These are phyloP conservation scores for Fringilla coelebs DNA, from an alignment of 2,797 vertebrate species.

Conservation along the genomic window DNA sequence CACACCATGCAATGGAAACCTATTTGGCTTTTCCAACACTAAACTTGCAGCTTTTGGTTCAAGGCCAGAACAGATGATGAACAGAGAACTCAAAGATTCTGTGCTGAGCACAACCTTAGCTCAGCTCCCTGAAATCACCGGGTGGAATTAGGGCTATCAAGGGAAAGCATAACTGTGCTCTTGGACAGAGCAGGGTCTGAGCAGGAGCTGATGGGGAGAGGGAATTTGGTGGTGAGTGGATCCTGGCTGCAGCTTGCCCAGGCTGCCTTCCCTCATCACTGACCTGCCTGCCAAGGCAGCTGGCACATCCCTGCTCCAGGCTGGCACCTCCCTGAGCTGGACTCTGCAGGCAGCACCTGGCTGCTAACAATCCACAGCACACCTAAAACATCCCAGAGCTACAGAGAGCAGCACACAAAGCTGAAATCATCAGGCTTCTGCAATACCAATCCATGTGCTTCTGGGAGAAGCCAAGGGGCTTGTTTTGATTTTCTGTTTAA, in stretches of 20 bases:
- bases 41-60: neutral
- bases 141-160: neutral
- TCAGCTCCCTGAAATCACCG: neutral
- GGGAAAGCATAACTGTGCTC: neutral
- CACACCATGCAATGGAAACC: neutral
- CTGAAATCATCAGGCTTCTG: neutral
- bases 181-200: constrained; percentile 5
- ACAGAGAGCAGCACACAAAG: neutral
- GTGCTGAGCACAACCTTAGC: neutral
- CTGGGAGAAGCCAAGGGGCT: neutral
- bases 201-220: neutral
- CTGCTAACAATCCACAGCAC: neutral
- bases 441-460: neutral
- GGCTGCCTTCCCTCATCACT: neutral
- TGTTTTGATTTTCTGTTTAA: neutral
- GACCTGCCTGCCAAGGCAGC: neutral
- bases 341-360: neutral
- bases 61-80: neutral
- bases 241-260: constrained; percentile 4
- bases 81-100: neutral
- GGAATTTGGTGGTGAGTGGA: neutral
- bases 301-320: neutral
- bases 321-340: constrained; percentile 1
- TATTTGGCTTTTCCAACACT: neutral
- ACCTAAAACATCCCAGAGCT: neutral